phyloP scores from a whole-genome alignment of 2,113 vertebrate species.

The pig (Sus scrofa) region DNA sequence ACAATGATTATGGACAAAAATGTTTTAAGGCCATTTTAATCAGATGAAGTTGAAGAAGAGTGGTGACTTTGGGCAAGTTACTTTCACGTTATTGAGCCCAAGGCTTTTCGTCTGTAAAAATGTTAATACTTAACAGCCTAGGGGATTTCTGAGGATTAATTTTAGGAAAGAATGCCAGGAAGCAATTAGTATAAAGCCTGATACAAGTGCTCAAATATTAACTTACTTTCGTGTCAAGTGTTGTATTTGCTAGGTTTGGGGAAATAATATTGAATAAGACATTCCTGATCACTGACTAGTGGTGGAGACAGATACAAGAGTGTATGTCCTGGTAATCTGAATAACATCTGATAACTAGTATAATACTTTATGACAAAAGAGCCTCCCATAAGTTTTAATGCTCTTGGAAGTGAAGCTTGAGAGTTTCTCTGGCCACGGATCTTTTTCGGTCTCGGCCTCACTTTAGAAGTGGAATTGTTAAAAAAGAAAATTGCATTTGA shows the following conservation, averaged over 20 bases:
- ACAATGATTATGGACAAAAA: not conserved
- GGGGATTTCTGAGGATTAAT: not conserved
- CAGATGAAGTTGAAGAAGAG: not conserved
- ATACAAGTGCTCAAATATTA: not conserved
- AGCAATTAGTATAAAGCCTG: not conserved
- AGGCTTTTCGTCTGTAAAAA: constrained; percentile 21
- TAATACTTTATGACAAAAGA: not conserved
- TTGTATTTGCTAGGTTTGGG: not conserved
- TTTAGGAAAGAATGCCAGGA: constrained; percentile 30
- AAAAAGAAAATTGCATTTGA: not conserved
- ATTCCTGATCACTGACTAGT: not conserved
- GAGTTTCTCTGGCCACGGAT: not conserved
- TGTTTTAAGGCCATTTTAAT: constrained; percentile 10
- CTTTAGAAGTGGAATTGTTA: not conserved
- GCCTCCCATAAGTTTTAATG: not conserved
- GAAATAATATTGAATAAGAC: not conserved
- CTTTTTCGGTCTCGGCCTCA: not conserved
- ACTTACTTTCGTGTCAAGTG: not conserved
- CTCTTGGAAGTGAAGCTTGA: not conserved
- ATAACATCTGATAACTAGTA: not conserved
- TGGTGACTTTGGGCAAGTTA: constrained; percentile 22
- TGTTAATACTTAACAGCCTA: not conserved
- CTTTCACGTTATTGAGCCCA: not conserved
- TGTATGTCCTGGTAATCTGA: not conserved
- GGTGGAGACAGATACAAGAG: not conserved